phyloP scores from a whole-genome alignment of 2,113 vertebrate species.

The Phoenicopterus ruber region DNA sequence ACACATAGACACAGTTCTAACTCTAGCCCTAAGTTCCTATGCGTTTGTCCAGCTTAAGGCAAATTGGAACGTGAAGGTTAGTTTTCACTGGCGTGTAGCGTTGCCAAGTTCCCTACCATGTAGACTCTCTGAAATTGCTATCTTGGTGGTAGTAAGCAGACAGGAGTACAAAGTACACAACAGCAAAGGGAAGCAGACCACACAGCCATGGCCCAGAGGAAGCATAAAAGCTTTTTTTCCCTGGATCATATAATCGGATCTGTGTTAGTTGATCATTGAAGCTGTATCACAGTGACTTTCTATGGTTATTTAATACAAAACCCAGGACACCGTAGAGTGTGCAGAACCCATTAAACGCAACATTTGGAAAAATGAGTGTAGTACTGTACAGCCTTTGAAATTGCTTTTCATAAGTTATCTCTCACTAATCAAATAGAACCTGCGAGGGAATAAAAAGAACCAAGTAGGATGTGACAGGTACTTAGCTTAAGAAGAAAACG shows the following conservation, averaged over 20 bases:
- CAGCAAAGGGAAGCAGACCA: constrained; percentile 42
- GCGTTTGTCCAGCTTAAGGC: not conserved
- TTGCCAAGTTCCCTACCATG: not conserved
- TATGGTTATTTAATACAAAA: constrained; percentile 59
- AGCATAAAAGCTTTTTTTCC: constrained; percentile 57
- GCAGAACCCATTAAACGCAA: constrained; percentile 51
- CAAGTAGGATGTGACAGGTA: constrained; percentile 13
- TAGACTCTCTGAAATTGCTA: not conserved
- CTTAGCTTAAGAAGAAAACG: constrained; percentile 42
- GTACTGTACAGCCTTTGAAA: constrained; percentile 33
- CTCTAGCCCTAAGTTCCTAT: not conserved
- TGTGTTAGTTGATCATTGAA: constrained; percentile 49
- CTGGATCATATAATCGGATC: constrained; percentile 56
- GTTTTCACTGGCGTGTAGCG: not conserved
- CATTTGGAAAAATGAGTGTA: constrained; percentile 58
- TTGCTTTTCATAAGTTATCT: constrained; percentile 51
- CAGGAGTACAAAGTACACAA: constrained; percentile 21
- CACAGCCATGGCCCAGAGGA: constrained; percentile 32
- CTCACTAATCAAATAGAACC: constrained; percentile 49
- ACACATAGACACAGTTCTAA: not conserved
- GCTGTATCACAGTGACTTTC: constrained; percentile 37
- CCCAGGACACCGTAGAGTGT: not conserved
- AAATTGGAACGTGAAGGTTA: not conserved
- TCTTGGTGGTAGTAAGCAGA: constrained; percentile 4
- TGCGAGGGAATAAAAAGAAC: not conserved